phyloP scores from a whole-genome alignment of 2,888 invertebrate genomes.

The Eupithecia subfuscata region DNA sequence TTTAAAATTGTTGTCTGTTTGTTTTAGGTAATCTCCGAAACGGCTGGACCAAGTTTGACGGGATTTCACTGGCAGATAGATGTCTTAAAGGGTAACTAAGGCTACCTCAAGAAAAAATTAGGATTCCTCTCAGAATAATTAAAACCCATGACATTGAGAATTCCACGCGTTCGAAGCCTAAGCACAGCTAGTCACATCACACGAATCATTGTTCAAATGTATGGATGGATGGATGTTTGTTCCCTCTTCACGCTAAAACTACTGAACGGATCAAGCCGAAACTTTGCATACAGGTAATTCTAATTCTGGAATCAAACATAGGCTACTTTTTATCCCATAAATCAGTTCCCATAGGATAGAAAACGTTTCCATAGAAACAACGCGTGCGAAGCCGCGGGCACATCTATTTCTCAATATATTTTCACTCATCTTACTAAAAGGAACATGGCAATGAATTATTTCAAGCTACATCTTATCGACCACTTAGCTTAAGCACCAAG shows the following conservation, averaged over 20 bases:
- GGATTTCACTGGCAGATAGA: not conserved
- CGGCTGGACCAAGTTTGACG: not conserved
- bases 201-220: too few species aligned
- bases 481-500: conserved; percentile 6
- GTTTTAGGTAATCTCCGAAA: not conserved
- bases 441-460: not conserved
- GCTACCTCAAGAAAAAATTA: not conserved
- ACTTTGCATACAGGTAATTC: too few species aligned
- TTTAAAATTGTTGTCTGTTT: not conserved
- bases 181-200: too few species aligned
- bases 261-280: too few species aligned
- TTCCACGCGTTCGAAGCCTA: not conserved
- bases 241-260: too few species aligned
- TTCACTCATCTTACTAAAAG: not conserved
- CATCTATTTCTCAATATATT: not conserved
- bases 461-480: conserved; percentile 1
- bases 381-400: too few species aligned
- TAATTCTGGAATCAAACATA: too few species aligned
- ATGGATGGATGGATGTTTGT: too few species aligned
- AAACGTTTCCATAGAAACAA: too few species aligned
- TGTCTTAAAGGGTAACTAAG: not conserved
- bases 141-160: not conserved
- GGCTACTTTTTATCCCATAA: too few species aligned
- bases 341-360: too few species aligned
- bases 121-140: not conserved